Base-by-base conservation (phyloP, 2,113 vertebrate genomes). In the Notarius lentiginosus region DNA sequence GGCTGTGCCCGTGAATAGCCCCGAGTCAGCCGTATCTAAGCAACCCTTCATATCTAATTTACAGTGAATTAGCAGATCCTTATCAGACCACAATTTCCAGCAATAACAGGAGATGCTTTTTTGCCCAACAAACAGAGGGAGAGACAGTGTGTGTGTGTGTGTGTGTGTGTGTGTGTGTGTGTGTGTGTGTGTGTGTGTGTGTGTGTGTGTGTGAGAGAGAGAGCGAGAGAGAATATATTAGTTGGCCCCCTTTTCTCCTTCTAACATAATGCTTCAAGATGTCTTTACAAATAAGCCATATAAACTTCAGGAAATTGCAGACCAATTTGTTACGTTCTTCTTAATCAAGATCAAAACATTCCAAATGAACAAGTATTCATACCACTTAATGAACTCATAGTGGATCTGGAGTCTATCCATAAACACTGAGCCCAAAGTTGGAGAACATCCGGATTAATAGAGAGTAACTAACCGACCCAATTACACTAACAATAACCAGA, bases 31-130 rank as follows among this genome's bases (percentile, higher is more conserved):
- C 93, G 96, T 97, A 96, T 95, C 96, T 96, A 94, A 5, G 96
- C 96, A 97, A 97, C 96, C 94, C 94, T 96, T 96, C 95, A 96
- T 95, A 94, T 95, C 95, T 95, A 93, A 95, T 96, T 96, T 95
- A 94, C 93, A 95, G 91, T 93, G 93, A 95, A 93, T 93, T 95
- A 94, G 94, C 94, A 95, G 94, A 95, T 96, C 94, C 95, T 95
- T 94, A 96, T 97, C 95, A 96, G 93, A 94, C 95, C 93, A 94
- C 95, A 95, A 97, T 97, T 96, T 96, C 91, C 93, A 92, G 94
- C 96, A 95, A 96, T 95, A 94, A 93, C 94, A 94, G 95, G 68
- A 95, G 94, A 96, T 95, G 94, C 93, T 94, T 94, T 94, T 95
- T 77, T 86, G 94, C 93, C 87, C 92, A 79, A 77, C 82, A 84